phyloP scores from a whole-genome alignment of 1,140 invertebrate species.

The Neodiprion pinetum region DNA sequence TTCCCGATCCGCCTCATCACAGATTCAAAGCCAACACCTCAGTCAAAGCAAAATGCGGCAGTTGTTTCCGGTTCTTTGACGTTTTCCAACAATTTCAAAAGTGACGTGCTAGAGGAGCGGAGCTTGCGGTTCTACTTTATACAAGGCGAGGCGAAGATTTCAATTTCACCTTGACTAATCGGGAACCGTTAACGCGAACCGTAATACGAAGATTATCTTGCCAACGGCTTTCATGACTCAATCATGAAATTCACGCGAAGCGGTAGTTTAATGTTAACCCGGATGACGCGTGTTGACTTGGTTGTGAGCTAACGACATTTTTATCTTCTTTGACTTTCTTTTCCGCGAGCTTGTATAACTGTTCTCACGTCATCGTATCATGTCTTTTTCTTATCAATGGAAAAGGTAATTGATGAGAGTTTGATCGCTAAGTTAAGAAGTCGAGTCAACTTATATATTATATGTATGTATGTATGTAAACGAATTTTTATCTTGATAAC shows the following conservation, averaged over 20 bases:
- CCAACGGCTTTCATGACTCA: background rate
- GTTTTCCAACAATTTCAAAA: background rate
- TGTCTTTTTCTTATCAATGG: too few relatives aligned
- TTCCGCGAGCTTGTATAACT: background rate
- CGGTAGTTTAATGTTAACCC: too few relatives aligned
- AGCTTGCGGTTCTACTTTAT: background rate
- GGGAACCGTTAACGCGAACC: background rate
- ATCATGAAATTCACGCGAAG: background rate
- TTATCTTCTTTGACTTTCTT: background rate
- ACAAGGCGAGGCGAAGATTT: background rate
- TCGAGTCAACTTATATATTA: too few relatives aligned
- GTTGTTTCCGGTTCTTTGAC: background rate
- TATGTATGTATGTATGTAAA: too few relatives aligned
- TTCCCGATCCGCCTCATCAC: too few relatives aligned
- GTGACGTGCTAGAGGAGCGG: background rate
- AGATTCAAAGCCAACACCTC: too few relatives aligned
- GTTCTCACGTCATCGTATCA: background rate
- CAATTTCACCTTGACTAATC: background rate
- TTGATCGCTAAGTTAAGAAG: too few relatives aligned
- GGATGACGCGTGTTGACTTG: too few relatives aligned
- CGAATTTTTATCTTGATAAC: background rate
- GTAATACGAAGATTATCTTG: background rate
- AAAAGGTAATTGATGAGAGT: too few relatives aligned
- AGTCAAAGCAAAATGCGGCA: background rate
- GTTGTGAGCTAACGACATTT: background rate